These are phyloP conservation scores for Brotula barbata DNA, from an alignment of 2,797 vertebrate genomes.

Conservation along the genomic window DNA sequence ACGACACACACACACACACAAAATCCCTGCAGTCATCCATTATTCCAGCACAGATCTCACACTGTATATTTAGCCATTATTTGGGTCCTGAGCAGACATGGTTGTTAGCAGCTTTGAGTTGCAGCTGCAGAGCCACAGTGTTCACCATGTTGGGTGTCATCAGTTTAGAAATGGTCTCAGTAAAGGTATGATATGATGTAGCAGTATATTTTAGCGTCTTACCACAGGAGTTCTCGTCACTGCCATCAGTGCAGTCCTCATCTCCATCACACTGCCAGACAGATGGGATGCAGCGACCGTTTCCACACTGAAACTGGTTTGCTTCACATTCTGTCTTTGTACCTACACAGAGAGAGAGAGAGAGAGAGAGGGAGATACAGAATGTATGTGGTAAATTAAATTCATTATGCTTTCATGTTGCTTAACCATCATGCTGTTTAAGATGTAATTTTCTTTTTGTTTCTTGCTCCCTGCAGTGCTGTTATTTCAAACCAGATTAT, in stretches of 20 bases:
- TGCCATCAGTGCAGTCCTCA: constrained; percentile 91
- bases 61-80: neutral
- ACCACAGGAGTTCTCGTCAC: constrained; percentile 93
- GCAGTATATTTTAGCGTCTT: constrained; percentile 62
- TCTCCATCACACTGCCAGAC: constrained; percentile 97
- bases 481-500: neutral
- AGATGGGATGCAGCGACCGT: constrained; percentile 92
- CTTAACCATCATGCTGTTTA: neutral
- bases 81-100: neutral
- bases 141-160: too few relatives aligned
- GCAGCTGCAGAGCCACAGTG: neutral
- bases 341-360: constrained; percentile 67
- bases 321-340: constrained; percentile 86
- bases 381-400: neutral
- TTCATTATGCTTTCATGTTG: neutral
- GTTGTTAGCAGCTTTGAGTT: neutral
- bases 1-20: too few relatives aligned
- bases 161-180: too few relatives aligned
- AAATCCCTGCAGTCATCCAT: too few relatives aligned
- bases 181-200: too few relatives aligned
- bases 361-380: constrained; percentile 14
- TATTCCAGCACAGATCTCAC: neutral
- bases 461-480: constrained; percentile 5
- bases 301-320: constrained; percentile 92
- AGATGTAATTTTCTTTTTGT: neutral